Conservation (phyloP, 1,140 invertebrate species). For the Ganaspis sp. region DNA sequence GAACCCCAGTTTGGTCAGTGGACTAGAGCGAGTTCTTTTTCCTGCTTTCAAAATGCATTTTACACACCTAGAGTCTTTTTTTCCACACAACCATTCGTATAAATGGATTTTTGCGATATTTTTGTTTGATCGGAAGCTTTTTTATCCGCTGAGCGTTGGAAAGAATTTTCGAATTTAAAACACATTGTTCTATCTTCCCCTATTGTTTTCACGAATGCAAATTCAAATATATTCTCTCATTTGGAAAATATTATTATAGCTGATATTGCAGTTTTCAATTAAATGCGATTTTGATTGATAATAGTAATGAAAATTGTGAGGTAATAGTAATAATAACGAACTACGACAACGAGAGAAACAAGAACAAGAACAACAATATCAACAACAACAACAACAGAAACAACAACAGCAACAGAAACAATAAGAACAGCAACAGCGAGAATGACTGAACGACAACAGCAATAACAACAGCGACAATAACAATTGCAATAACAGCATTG, state of each 20-base stretch:
- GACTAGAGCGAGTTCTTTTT: not conserved
- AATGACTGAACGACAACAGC: too few species aligned
- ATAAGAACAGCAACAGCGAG: too few species aligned
- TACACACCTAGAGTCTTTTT: not conserved
- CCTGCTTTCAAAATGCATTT: not conserved
- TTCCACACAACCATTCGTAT: not conserved
- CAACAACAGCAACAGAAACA: too few species aligned
- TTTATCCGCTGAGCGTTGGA: not conserved
- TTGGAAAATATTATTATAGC: not conserved
- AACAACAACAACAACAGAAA: too few species aligned
- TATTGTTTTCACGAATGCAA: not conserved
- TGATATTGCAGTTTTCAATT: constrained; percentile 46
- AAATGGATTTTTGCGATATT: constrained; percentile 3
- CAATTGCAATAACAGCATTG: too few species aligned
- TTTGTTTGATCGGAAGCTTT: not conserved
- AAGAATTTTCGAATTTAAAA: not conserved
- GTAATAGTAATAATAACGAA: too few species aligned
- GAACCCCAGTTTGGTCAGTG: not conserved
- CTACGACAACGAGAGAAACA: too few species aligned
- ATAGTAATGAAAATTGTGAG: too few species aligned
- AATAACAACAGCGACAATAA: too few species aligned
- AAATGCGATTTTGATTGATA: too few species aligned
- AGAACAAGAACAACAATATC: too few species aligned
- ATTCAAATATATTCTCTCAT: not conserved
- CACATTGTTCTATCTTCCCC: not conserved